Base-by-base conservation (phyloP, 2,797 vertebrate species). In the Enteromius fasciolatus region DNA sequence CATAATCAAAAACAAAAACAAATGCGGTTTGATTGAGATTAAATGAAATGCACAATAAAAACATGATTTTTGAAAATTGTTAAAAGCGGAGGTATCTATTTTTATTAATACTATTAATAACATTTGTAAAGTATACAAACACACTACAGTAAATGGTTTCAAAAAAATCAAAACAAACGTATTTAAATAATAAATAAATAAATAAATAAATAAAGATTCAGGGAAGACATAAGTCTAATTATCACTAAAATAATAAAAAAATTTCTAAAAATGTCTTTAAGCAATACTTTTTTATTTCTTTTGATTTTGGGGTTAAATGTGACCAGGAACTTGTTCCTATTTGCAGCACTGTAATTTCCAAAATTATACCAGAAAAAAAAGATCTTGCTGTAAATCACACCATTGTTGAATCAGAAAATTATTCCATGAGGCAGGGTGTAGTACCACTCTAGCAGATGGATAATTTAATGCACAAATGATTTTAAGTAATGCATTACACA, bases 401-500 rank as follows among this genome's bases (percentile, higher is more conserved):
- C 8, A n/a, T 54, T 57, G 36, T 28, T 57, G 17, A 80, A 57
- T 28, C 18, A 69, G 50, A 3, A 44, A 69, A 57, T n/a, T 0
- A 36, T 50, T 52, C 50, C 12, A 18, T n/a, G 36, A 69, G 64
- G 64, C 5, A 54, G 1, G 25, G 10, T 69, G 50, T 69, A 52
- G 28, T 31, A 15, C 50, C 36, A 44, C 67, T 28, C 36, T 59
- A 72, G 28, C 41, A 72, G 50, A 80, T 63, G 25, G 78, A 63
- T 36, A 3, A 61, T 80, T 48, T 61, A 72, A 72, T 33, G 68
- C 68, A 80, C 36, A 72, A 63, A 72, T 48, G 12, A 72, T 61
- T 52, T 50, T 12, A 74, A 33, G 59, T 41, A 52, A 74, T 66
- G 46, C 63, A 82, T 68, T 44, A 76, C 48, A 68, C 12, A 82